Conservation (phyloP, 1,140 invertebrate genomes). For the Globodera rostochiensis region DNA sequence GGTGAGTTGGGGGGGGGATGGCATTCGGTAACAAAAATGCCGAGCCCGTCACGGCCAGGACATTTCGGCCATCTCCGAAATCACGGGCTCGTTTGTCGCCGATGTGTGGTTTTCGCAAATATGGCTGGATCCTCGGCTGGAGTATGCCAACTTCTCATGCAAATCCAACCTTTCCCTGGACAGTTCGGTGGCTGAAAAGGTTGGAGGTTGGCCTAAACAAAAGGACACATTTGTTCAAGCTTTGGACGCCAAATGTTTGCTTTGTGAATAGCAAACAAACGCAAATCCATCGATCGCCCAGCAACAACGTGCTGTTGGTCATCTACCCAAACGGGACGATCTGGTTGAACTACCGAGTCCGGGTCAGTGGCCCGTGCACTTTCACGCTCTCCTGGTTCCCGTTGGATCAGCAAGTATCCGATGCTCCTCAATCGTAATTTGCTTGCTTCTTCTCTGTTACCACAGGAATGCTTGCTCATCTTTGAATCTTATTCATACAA, state of each 20-base stretch:
- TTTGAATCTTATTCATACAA: slow-evolving; percentile 55
- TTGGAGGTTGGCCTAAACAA: neutral
- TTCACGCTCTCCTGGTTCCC: slow-evolving; percentile 61
- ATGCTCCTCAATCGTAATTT: slow-evolving; percentile 6
- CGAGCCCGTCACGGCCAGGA: slow-evolving; percentile 45
- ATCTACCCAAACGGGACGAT: slow-evolving; percentile 64
- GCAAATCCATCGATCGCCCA: slow-evolving; percentile 58
- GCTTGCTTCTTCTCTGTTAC: neutral
- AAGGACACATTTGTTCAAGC: slow-evolving; percentile 18
- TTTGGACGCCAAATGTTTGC: slow-evolving; percentile 64
- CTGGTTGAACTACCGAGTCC: slow-evolving; percentile 64
- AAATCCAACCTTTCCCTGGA: slow-evolving; percentile 63
- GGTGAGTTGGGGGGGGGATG: slow-evolving; percentile 13
- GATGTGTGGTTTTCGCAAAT: slow-evolving; percentile 65
- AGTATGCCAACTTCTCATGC: slow-evolving; percentile 60
- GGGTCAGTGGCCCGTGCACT: slow-evolving; percentile 60
- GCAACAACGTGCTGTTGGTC: slow-evolving; percentile 60
- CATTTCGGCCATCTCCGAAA: slow-evolving; percentile 65
- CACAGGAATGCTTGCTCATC: slow-evolving; percentile 51
- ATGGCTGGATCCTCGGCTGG: slow-evolving; percentile 60
- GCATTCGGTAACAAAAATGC: neutral
- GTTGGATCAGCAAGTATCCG: slow-evolving; percentile 52
- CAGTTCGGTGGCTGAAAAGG: slow-evolving; percentile 55
- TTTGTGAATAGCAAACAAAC: slow-evolving; percentile 61
- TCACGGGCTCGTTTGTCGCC: slow-evolving; percentile 62